Base-by-base conservation (phyloP, 1,140 invertebrate genomes). In the Aleiodes sp. region DNA sequence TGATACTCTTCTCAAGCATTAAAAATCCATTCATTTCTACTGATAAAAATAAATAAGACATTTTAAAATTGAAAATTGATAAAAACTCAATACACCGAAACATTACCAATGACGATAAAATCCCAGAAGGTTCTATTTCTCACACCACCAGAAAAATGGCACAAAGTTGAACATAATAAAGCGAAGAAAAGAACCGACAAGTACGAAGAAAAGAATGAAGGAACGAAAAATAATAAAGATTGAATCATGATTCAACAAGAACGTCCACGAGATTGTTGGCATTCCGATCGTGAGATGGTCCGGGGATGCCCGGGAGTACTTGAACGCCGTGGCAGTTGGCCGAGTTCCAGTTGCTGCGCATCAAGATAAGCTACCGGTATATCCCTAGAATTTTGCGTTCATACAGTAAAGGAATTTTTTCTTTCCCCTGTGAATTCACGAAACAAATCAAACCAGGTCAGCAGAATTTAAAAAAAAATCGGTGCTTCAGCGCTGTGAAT, bases 301-400 rank as follows among this genome's bases (percentile, higher is more conserved):
- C 68, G 65, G 74, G 73, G 75, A 77, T 78, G 75, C 66, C 66
- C 65, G 62, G 59, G 75, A 63, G 46, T 70, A 52, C 60, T 65
- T 26, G 33, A 16, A 70, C 26, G 52, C 39, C 41, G 16, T 26
- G 43, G 33, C 67, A 65, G 41, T 65, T 72, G 70, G 70, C 70
- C 61, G 26, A 46, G 60, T 64, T 68, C 65, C 70, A 72, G 59
- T 35, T 39, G 26, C 43, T 31, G 26, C 14, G 46, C 46, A 52
- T 65, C 41, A 7, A 46, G 63, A 65, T 65, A 65, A 65, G 41
- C 39, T 16, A 24, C 12, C 24, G 56, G 28, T 29, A n/a, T 65
- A n/a, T n/a, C 43, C 39, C 39, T 65, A 31, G 41, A 39, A 65
- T 52, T 65, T 65, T 43, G 19, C 28, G 2, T 46, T 2, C 8